Evolutionary conservation across 2,888 invertebrate species (phyloP), one percentile per base, ranked within the genome.

Genomic region (Pyrocoelia pectoralis): DNA sequence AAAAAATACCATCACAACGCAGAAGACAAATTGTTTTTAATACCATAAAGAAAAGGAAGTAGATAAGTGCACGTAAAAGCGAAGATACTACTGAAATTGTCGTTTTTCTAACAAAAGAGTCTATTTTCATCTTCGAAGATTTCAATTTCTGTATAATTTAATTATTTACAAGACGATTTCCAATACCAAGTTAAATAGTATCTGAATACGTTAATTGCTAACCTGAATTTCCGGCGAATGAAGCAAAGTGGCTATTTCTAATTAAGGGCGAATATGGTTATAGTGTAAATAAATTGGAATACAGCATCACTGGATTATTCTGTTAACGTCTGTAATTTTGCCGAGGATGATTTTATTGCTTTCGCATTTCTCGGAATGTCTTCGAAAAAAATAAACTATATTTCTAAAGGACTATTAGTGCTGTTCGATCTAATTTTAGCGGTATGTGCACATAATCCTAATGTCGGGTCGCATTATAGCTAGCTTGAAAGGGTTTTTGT

Each of bases 381-480:
- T n/a, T n/a, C n/a, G n/a, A 33, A 10, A 40, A 50, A 56, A 56
- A 43, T 9, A 8, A 43, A 3, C 13, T 15, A 13, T 15, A 15
- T 43, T 15, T 43, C 12, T 43, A 15, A 15, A 43, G 8, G 15
- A 13, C 41, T 15, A 43, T 43, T 43, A 43, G 41, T 43, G 15
- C 41, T 43, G 50, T 50, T 29, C 50, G 40, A 58, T 33, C 59
- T 49, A 63, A 53, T 58, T 58, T 52, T 46, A 56, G 56, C 54
- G 48, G 49, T 65, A 56, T 54, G 56, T 57, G 53, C 56, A 56
- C 50, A 49, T 61, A 61, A 65, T 65, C 65, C 65, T 56, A 65
- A 61, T 57, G 65, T 65, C 65, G 57, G 61, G 56, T 57, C 61
- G 61, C 38, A 65, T 65, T 65, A 65, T 61, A 38, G 49, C 43